phyloP scores from a whole-genome alignment of 2,113 vertebrate genomes.

The Dendropsophus ebraccatus region DNA sequence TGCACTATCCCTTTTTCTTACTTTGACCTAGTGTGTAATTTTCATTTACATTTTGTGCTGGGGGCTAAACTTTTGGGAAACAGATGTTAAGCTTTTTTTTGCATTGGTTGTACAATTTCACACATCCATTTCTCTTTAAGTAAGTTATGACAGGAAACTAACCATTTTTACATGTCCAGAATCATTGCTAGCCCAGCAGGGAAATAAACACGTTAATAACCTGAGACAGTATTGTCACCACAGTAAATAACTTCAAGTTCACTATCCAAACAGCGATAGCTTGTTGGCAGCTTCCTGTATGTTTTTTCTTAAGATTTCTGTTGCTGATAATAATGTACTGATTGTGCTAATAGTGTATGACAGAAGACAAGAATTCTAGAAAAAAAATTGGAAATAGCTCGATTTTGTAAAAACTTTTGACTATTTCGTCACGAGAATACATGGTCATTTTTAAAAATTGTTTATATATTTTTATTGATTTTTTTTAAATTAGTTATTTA shows the following conservation, averaged over 20 bases:
- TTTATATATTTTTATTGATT: too few relatives aligned
- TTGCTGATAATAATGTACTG: background rate
- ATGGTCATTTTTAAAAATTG: too few relatives aligned
- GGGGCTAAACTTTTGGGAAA: background rate
- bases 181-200: background rate
- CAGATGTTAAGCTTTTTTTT: constrained; percentile 15
- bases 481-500: too few relatives aligned
- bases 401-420: too few relatives aligned
- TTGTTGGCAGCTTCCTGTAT: background rate
- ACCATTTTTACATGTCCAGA: background rate
- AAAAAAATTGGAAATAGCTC: too few relatives aligned
- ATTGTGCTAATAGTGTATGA: background rate
- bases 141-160: background rate
- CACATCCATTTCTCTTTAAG: background rate
- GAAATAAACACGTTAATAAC: constrained; percentile 15
- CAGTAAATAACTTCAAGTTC: constrained; percentile 1
- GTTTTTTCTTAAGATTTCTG: background rate
- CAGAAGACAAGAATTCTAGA: too few relatives aligned
- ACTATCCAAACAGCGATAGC: background rate
- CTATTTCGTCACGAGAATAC: too few relatives aligned
- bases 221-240: constrained; percentile 1
- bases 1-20: background rate
- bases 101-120: background rate
- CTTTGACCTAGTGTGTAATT: background rate
- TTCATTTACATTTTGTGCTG: background rate